Evolutionary conservation across 2,888 invertebrate genomes (phyloP).

Genomic region (Apamea crenata): DNA sequence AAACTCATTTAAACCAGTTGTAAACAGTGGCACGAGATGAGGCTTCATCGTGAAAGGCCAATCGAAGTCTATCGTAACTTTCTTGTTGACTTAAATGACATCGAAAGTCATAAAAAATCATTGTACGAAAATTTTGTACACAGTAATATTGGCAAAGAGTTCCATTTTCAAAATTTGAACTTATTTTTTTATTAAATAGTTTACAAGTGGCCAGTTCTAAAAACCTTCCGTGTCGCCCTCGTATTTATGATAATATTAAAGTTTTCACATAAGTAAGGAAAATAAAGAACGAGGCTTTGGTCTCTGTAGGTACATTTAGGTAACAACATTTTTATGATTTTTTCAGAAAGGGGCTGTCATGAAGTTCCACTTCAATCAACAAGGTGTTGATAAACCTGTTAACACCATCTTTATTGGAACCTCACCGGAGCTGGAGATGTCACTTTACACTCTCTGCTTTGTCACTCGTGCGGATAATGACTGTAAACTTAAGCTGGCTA

Average conservation of each 20-base stretch:
- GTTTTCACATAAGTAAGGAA: not conserved
- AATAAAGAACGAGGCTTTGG: not conserved
- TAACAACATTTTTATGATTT: conserved; percentile 11
- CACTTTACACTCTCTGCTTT: conserved; percentile 97
- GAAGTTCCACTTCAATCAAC: conserved; percentile 93
- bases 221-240: no score
- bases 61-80: no score
- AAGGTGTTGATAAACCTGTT: conserved; percentile 94
- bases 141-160: no score
- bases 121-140: no score
- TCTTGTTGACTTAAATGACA: no score
- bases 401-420: conserved; percentile 95
- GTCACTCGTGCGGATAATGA: conserved; percentile 93
- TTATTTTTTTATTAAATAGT: no score
- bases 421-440: conserved; percentile 97
- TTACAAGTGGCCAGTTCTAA: no score
- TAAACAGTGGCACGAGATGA: no score
- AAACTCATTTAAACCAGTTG: no score
- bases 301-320: not conserved
- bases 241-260: not conserved
- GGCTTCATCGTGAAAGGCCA: no score
- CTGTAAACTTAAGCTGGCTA: conserved; percentile 94
- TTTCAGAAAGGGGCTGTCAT: conserved; percentile 94
- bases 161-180: no score
- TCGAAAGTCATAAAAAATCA: no score